A percentile compares a stretch with the other conserved stretches of the same genome.
These are phyloP conservation scores for Leptopilina myrica DNA, from an alignment of 2,888 invertebrate genomes.

Conservation along the genomic window DNA sequence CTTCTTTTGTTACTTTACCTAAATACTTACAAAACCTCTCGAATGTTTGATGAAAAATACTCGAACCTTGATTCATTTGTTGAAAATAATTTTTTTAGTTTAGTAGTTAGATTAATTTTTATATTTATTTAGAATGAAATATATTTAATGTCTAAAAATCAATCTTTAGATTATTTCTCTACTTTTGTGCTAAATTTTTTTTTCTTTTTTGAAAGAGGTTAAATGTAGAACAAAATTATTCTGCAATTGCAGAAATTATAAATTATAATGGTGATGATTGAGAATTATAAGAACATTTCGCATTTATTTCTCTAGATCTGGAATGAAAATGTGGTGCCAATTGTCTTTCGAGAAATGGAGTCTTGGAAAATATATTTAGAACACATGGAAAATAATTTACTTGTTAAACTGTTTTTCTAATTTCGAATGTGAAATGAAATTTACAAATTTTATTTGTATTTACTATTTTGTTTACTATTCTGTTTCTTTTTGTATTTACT, in stretches of 20 bases:
- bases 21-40: not conserved
- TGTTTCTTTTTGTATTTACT: too few relatives aligned
- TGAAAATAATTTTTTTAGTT: too few relatives aligned
- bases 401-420: too few relatives aligned
- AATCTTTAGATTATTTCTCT: too few relatives aligned
- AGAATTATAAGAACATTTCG: not conserved
- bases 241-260: constrained; percentile 9
- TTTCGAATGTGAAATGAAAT: too few relatives aligned
- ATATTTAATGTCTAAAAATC: too few relatives aligned
- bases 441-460: too few relatives aligned
- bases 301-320: not conserved
- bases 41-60: not conserved
- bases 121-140: too few relatives aligned
- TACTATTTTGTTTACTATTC: too few relatives aligned
- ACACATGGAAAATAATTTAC: not conserved
- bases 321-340: not conserved
- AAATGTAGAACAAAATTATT: constrained; percentile 1
- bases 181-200: not conserved
- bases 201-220: not conserved
- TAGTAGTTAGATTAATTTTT: too few relatives aligned
- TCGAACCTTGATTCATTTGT: too few relatives aligned
- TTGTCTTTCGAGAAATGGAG: not conserved
- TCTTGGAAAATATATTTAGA: not conserved
- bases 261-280: constrained; percentile 10
- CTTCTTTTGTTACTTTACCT: not conserved